Evolutionary conservation across 2,888 invertebrate species (phyloP).

Genomic region (Clusia tigrina): DNA sequence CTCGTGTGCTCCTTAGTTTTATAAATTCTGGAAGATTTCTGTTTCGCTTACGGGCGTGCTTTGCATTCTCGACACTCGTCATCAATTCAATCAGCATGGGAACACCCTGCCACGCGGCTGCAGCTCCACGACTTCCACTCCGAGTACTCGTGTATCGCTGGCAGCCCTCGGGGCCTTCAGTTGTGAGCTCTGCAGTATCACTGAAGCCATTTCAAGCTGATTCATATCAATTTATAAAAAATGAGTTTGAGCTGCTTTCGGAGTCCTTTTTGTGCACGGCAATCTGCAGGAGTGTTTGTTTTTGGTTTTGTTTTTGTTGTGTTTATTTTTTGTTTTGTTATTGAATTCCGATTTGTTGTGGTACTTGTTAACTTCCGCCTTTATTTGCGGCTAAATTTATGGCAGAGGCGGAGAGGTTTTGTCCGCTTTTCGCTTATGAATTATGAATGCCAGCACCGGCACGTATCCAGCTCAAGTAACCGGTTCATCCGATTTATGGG

Average conservation of each 20-base stretch:
- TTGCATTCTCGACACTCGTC: constrained; percentile 38
- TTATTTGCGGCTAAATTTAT: neutral
- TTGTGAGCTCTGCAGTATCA: neutral
- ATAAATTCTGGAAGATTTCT: constrained; percentile 2
- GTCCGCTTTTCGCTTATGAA: too few relatives aligned
- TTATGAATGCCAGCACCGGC: too few relatives aligned
- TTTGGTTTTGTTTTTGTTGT: neutral
- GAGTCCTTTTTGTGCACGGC: neutral
- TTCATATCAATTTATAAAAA: constrained; percentile 30
- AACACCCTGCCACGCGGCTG: constrained; percentile 24
- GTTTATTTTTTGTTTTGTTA: neutral
- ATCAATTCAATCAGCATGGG: constrained; percentile 51
- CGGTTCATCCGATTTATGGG: too few relatives aligned
- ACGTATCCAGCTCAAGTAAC: too few relatives aligned
- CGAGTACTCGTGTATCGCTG: constrained; percentile 10
- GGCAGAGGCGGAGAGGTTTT: neutral
- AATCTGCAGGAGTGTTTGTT: too few relatives aligned
- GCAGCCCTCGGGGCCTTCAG: neutral
- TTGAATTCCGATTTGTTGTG: neutral
- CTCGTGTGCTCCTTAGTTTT: neutral
- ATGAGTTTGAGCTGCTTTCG: constrained; percentile 13
- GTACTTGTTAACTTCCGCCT: neutral
- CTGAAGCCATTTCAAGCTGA: constrained; percentile 9
- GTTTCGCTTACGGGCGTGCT: neutral
- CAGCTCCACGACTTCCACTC: constrained; percentile 39